phyloP scores from a whole-genome alignment of 1,140 invertebrate genomes.

The Drosophila miranda region DNA sequence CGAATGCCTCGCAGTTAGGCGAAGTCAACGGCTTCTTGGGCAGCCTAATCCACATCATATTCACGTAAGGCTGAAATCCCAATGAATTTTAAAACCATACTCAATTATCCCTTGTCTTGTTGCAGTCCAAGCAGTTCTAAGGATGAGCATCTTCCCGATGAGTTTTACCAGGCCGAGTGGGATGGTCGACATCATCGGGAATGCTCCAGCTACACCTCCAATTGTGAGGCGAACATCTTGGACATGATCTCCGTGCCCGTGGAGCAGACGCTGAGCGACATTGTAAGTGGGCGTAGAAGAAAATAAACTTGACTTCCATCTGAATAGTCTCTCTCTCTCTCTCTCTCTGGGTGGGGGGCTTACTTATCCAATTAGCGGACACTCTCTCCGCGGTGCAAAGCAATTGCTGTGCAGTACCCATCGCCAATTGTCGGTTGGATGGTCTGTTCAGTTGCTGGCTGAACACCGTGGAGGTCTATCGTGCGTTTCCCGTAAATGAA shows the following conservation, averaged over 20 bases:
- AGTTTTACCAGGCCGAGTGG: conserved; percentile 84
- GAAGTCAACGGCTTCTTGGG: conserved; percentile 71
- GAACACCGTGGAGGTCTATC: conserved; percentile 26
- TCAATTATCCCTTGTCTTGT: not conserved
- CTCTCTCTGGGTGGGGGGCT: conserved; percentile 2
- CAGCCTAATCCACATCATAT: conserved; percentile 70
- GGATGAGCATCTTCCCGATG: conserved; percentile 83
- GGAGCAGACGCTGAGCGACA: conserved; percentile 50
- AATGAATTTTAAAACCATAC: fast-evolving
- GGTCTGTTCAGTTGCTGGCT: conserved; percentile 45
- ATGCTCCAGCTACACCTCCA: conserved; percentile 71
- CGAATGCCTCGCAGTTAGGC: conserved; percentile 67
- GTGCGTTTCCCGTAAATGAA: conserved; percentile 3
- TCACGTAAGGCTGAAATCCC: conserved; percentile 29
- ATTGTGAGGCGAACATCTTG: conserved; percentile 69
- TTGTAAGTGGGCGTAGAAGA: conserved; percentile 33
- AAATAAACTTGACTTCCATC: conserved; percentile 59
- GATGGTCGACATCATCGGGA: conserved; percentile 66
- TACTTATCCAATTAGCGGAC: conserved; percentile 31
- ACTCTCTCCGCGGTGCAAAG: conserved; percentile 20
- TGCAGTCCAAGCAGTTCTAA: conserved; percentile 84
- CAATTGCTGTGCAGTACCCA: conserved; percentile 24
- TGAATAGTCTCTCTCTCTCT: conserved; percentile 7
- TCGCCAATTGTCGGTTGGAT: conserved; percentile 6
- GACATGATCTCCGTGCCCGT: conserved; percentile 70